Evolutionary conservation across 1,140 invertebrate species (phyloP), one percentile per base, ranked within the genome.

Genomic region (Heliconius hewitsoni): DNA sequence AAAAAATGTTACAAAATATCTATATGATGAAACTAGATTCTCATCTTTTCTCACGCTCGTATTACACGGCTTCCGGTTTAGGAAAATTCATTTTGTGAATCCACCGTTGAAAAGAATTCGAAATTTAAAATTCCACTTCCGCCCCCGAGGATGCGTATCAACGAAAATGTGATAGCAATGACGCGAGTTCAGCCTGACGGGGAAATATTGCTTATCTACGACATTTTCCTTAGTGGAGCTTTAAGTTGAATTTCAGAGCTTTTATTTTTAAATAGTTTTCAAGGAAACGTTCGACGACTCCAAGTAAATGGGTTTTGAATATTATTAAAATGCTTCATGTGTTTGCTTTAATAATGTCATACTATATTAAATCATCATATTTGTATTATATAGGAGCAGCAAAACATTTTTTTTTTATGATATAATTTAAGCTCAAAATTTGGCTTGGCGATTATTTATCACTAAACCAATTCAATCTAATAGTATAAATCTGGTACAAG

Each of bases 111-210:
- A 75, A 73, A 75, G 76, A 77, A 78, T 81, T 50, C 74, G 70
- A 78, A 81, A 78, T 81, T 78, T 81, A 75, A 81, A 81, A 81
- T 81, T 81, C 76, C 30, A 42, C 76, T 81, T 78, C 70, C 46
- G 80, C 76, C 73, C 55, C 60, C 30, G 50, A 78, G 76, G 80
- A 81, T 81, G 74, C 71, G 79, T 81, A 74, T 81, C 74, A 77
- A 77, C 72, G 75, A 77, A 80, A 78, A 81, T 81, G 76, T 74
- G 72, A 78, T 81, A 74, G 80, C 73, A 71, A 78, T 78, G 80
- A 75, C 50, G 50, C 46, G 60, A 73, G 39, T 74, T 78, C 57
- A 81, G 72, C 13, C 74, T 81, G 80, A 74, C 76, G 71, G 60
- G 72, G 71, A 77, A 81, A 77, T 81, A 78, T 78, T 74, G 57